These are phyloP conservation scores for Pelobates cultripes DNA, from an alignment of 2,797 vertebrate genomes.

Conservation along the genomic window DNA sequence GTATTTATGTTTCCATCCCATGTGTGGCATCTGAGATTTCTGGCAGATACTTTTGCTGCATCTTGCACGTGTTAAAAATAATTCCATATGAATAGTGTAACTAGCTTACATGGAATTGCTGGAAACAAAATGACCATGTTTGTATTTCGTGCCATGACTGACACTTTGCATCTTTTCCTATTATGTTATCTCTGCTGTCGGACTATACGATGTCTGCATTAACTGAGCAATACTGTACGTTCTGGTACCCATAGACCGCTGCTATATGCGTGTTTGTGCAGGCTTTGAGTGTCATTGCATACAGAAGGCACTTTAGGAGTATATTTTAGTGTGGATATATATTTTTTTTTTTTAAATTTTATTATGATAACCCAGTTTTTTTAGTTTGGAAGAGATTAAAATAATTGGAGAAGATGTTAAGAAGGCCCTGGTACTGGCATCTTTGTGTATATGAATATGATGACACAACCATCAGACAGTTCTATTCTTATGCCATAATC, in stretches of 20 bases:
- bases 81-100: background rate
- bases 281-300: no score
- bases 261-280: background rate
- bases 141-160: background rate
- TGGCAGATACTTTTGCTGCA: constrained; percentile 5
- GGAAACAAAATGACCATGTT: background rate
- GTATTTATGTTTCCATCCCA: constrained; percentile 43
- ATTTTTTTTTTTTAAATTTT: no score
- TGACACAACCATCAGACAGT: background rate
- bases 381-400: background rate
- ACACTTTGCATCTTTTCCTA: background rate
- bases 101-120: background rate
- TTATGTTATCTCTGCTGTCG: background rate
- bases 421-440: background rate
- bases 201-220: no score
- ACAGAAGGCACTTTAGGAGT: no score
- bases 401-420: no score
- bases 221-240: background rate
- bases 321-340: no score
- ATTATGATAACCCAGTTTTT: background rate
- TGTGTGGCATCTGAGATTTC: constrained; percentile 14
- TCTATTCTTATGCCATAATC: no score
- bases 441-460: background rate
- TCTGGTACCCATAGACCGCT: background rate
- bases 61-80: background rate